Conservation (phyloP, 2,888 invertebrate species). For the Cephus nigrinus region DNA sequence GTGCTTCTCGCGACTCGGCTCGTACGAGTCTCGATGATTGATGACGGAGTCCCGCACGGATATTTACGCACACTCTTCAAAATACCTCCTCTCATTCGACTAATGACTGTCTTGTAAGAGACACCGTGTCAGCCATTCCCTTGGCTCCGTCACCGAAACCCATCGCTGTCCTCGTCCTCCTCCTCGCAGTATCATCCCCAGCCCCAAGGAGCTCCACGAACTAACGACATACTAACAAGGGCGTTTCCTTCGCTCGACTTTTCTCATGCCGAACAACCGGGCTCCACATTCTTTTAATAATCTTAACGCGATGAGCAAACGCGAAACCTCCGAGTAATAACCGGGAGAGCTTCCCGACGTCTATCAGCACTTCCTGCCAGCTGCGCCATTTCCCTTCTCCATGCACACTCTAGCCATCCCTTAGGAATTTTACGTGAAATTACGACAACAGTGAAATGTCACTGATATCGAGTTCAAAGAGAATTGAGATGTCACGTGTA, state of each 20-base stretch:
- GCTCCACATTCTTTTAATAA: conserved; percentile 2
- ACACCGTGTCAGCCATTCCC: conserved; percentile 49
- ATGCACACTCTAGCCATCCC: background rate
- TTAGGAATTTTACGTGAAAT: background rate
- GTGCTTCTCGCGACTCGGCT: conserved; percentile 35
- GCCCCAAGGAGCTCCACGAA: background rate
- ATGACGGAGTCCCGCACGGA: conserved; percentile 51
- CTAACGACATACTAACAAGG: conserved; percentile 37
- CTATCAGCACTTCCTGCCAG: background rate
- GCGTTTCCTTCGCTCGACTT: conserved; percentile 24
- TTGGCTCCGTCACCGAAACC: conserved; percentile 5
- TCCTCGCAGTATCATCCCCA: conserved; percentile 12
- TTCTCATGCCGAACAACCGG: background rate
- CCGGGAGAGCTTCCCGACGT: background rate
- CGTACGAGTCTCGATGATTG: conserved; percentile 53
- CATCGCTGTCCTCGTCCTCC: background rate
- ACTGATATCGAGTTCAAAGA: background rate
- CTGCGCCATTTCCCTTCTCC: background rate
- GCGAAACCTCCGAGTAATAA: background rate
- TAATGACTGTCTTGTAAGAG: conserved; percentile 59
- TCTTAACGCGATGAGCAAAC: conserved; percentile 2
- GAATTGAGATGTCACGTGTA: background rate
- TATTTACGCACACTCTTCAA: conserved; percentile 51
- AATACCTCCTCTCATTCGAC: conserved; percentile 52
- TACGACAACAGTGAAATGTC: background rate